Evolutionary conservation across 2,113 vertebrate species (phyloP), one percentile per base, ranked within the genome.

Genomic region (Alosa alosa): DNA sequence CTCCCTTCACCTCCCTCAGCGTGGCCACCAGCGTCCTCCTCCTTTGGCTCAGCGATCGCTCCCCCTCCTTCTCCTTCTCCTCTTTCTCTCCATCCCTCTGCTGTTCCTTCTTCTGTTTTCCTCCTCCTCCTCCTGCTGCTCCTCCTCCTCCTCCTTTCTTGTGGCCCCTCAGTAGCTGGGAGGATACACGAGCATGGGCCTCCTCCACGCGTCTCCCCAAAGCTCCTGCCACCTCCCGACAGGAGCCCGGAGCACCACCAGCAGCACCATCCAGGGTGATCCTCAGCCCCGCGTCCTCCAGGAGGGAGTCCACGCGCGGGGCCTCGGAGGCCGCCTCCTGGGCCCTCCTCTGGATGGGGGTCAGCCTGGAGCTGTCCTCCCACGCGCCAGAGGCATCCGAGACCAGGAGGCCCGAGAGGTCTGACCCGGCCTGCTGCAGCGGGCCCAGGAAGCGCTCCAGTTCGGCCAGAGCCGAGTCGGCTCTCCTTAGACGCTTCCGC

Each of bases 361-460:
- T 83, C 72, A 94, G 87, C 47, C 86, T 87, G 39, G 83, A 82
- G 64, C 45, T 88, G 87, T 22, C 2, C 31, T 46, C 92, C 87
- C 10, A 90, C 86, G 39, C 31, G 94, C 93, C 1, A 60, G 87
- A 44, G 96, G 85, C 85, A 10, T 83, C 52, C 92, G 84, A 75
- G 82, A 22, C 4, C 72, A 49, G 3, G 36, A 88, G 22, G 9
- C 15, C 36, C 39, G 87, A 91, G 47, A 89, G 81, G 17, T 93
- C 90, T 6, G 85, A 84, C 25, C 94, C 88, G 10, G 92, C 84
- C 57, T 84, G 92, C 85, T 89, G 94, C 82, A 97, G 78, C 0
- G 93, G 91, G 83, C 88, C 87, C 87, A 98, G 88, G 89, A 98
- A 96, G 10, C 20, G 87, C 52, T 96, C 93, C 85, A 98, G 87